Conservation (phyloP, 2,888 invertebrate genomes). For the Andrena haemorrhoa region DNA sequence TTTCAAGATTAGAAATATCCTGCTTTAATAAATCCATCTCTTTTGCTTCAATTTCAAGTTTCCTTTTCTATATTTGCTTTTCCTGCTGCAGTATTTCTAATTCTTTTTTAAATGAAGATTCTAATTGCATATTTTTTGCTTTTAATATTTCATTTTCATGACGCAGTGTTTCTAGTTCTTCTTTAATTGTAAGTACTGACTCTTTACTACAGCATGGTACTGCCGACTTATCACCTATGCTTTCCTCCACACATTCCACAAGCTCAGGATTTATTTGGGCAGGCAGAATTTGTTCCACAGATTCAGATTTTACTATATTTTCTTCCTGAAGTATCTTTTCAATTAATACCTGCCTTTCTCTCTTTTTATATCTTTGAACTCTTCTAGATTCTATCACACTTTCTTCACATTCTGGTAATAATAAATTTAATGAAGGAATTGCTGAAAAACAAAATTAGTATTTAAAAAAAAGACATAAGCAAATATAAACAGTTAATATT, state of each 20-base stretch:
- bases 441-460: conserved; percentile 14
- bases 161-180: background rate
- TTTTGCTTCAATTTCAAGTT: background rate
- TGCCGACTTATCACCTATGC: background rate
- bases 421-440: conserved; percentile 13
- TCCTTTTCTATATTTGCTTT: background rate
- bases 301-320: background rate
- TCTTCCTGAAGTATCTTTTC: conserved; percentile 8
- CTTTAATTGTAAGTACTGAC: background rate
- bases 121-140: background rate
- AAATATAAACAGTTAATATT: background rate
- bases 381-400: background rate
- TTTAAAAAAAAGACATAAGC: background rate
- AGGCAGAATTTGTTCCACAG: background rate
- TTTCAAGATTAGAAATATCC: conserved; percentile 2
- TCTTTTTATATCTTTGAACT: background rate
- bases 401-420: conserved; percentile 5
- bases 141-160: background rate
- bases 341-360: conserved; percentile 1
- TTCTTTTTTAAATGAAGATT: conserved; percentile 1
- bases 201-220: background rate
- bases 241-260: background rate
- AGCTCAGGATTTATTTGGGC: background rate
- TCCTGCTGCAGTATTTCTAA: conserved; percentile 12
- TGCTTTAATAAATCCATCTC: conserved; percentile 1